These are phyloP conservation scores for Pomatorhinus ruficollis DNA, from an alignment of 2,113 vertebrate species.

Conservation along the genomic window DNA sequence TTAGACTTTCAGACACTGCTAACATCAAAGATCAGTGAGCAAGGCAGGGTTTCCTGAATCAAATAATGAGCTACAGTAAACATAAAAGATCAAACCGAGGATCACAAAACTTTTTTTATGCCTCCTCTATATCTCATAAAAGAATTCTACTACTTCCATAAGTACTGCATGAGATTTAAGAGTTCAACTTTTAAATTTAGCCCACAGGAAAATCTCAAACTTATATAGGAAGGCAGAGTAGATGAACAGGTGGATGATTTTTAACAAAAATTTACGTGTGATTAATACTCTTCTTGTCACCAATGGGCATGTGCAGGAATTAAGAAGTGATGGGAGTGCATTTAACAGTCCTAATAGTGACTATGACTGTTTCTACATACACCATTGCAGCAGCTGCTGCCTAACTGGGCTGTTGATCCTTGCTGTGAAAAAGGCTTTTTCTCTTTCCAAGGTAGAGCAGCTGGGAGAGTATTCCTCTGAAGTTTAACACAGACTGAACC, in stretches of 20 bases:
- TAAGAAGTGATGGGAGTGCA: background rate
- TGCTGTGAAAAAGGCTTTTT: background rate
- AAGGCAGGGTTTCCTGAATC: background rate
- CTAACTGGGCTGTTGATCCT: background rate
- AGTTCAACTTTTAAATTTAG: background rate
- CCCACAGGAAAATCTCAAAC: background rate
- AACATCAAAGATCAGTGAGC: background rate
- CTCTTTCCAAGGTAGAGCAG: background rate
- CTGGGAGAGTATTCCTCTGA: background rate
- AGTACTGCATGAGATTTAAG: background rate
- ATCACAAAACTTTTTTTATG: background rate
- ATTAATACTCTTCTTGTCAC: background rate
- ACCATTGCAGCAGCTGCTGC: background rate
- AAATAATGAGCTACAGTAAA: background rate
- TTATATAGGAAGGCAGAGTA: background rate
- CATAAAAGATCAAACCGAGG: background rate
- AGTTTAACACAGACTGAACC: background rate
- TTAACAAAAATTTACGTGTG: rapidly evolving
- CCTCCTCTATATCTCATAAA: background rate
- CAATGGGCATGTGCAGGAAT: background rate
- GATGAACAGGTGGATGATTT: background rate
- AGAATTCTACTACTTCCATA: background rate
- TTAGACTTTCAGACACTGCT: background rate
- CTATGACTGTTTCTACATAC: background rate
- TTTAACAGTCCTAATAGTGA: background rate